Evolutionary conservation across 2,113 vertebrate genomes (phyloP).

Genomic region (Orcinus orca): DNA sequence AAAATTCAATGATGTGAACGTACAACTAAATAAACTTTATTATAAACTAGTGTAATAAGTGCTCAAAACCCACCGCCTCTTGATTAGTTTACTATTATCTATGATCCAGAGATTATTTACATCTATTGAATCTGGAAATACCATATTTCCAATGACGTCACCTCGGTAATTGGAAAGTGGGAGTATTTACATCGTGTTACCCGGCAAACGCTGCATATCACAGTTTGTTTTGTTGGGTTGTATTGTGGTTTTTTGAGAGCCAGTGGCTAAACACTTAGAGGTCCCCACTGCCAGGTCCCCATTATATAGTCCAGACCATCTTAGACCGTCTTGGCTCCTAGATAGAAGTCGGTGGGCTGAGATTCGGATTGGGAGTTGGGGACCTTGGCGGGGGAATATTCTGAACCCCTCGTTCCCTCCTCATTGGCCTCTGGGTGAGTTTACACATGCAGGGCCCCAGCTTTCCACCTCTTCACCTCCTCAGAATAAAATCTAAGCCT

Average conservation of each 20-base stretch:
- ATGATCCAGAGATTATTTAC: background rate
- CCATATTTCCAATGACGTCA: background rate
- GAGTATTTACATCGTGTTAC: background rate
- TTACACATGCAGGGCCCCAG: background rate
- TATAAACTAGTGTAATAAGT: background rate
- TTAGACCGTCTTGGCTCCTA: background rate
- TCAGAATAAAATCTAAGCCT: background rate
- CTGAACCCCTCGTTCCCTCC: background rate
- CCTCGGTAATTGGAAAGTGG: background rate
- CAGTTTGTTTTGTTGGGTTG: background rate
- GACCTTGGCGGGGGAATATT: accelerated
- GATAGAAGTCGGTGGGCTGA: no score
- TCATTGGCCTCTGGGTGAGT: background rate
- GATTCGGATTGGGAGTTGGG: background rate
- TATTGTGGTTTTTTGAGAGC: background rate
- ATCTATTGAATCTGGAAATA: background rate
- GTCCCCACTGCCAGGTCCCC: background rate
- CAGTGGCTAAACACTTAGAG: background rate
- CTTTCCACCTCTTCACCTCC: background rate
- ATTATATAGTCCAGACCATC: background rate
- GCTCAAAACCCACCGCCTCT: background rate
- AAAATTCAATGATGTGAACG: slow-evolving; percentile 8
- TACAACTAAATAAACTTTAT: background rate
- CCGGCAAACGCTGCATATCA: background rate
- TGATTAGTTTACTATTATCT: background rate